Evolutionary conservation across 2,888 invertebrate genomes (phyloP), one percentile per base, ranked within the genome.

Genomic region (Troilus luridus): DNA sequence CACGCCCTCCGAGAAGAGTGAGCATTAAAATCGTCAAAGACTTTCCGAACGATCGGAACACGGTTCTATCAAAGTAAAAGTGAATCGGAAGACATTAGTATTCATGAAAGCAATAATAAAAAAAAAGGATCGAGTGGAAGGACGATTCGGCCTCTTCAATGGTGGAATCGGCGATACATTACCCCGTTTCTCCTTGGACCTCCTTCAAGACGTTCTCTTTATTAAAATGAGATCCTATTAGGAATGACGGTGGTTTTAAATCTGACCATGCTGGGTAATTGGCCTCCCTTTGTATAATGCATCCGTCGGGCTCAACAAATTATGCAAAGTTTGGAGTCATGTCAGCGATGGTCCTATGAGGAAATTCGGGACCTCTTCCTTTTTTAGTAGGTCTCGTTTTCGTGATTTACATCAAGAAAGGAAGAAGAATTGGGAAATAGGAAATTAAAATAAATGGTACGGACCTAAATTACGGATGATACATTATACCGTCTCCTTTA

Each of bases 201-300:
- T 58, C 17, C 85, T 56, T 54, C 85, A 10, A 77, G 72, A 77
- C 72, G 72, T 85, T 85, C 56, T 58, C 54, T 85, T 85, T 85
- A 85, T 85, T 85, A 85, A 85, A 85, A 85, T 85, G 85, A 85
- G 85, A 85, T 85, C 21, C 85, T 85, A 85, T 85, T 85, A 85
- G 85, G 11, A 54, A 85, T 54, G 85, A 56, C 17, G 56, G 85
- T 77, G 72, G 72, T 77, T 77, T 77, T 77, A 77, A 77, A 77
- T 77, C 72, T 24, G 72, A 41, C 14, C 27, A 27, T 77, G 27
- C 41, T 41, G 72, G 72, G 41, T 77, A 77, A 77, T 77, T 77
- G 72, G 72, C 72, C 27, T 77, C 72, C 72, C 72, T 77, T 77
- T 27, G 27, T 77, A 77, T 77, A 77, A 77, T 77, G 72, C 72